These are phyloP conservation scores for Perccottus glenii DNA, from an alignment of 2,113 vertebrate species.

Conservation along the genomic window DNA sequence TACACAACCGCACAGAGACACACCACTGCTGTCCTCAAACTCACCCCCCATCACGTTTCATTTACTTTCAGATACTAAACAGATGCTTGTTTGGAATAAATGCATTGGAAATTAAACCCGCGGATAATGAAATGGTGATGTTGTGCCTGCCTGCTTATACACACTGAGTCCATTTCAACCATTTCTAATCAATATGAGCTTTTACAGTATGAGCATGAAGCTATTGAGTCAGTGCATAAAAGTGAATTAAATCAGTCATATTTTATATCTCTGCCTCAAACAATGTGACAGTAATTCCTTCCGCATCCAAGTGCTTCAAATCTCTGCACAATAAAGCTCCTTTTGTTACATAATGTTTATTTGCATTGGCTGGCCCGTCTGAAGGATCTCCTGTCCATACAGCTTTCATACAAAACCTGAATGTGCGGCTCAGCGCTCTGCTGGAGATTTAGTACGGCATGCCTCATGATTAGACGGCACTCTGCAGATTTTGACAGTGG, in stretches of 20 bases:
- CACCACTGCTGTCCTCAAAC: slow-evolving; percentile 47
- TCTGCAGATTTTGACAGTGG: slow-evolving; percentile 55
- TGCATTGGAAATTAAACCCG: slow-evolving; percentile 68
- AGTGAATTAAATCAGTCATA: slow-evolving; percentile 43
- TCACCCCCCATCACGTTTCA: slow-evolving; percentile 72
- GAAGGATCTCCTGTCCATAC: slow-evolving; percentile 19
- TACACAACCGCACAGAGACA: slow-evolving; percentile 44
- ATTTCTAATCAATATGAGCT: slow-evolving; percentile 57
- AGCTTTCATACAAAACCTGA: slow-evolving; percentile 24
- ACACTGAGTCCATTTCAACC: slow-evolving; percentile 45
- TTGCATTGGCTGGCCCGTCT: slow-evolving; percentile 27
- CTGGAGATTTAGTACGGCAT: slow-evolving; percentile 44
- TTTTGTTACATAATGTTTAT: slow-evolving; percentile 32
- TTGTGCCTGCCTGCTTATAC: slow-evolving; percentile 45
- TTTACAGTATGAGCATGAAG: slow-evolving; percentile 38
- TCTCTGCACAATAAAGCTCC: slow-evolving; percentile 7
- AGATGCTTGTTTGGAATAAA: slow-evolving; percentile 72
- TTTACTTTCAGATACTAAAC: slow-evolving; percentile 69
- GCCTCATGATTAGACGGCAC: slow-evolving; percentile 48
- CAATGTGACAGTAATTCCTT: slow-evolving; percentile 17
- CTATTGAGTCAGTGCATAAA: slow-evolving; percentile 26
- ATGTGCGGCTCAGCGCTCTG: slow-evolving; percentile 23
- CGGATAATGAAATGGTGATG: slow-evolving; percentile 56
- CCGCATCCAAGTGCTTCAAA: slow-evolving; percentile 13
- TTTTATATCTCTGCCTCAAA: slow-evolving; percentile 35